phyloP scores from a whole-genome alignment of 1,140 invertebrate genomes.

The Brachionus manjavacas region DNA sequence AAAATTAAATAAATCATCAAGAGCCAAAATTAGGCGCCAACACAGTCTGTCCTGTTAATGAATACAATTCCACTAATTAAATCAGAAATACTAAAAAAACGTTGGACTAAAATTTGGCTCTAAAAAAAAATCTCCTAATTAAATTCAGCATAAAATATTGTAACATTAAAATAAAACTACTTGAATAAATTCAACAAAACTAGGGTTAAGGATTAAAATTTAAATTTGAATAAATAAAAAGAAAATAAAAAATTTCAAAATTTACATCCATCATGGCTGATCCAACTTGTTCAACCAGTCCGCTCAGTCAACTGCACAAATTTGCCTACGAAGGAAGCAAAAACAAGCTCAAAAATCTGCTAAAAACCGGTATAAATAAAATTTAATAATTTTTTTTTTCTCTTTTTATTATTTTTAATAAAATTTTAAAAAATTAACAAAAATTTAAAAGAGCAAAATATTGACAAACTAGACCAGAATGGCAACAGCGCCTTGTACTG shows the following conservation, averaged over 20 bases:
- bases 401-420: neutral
- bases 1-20: no score
- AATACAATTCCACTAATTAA: neutral
- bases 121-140: neutral
- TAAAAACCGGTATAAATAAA: neutral
- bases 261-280: neutral
- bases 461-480: neutral
- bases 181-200: neutral
- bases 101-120: neutral
- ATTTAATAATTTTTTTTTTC: neutral
- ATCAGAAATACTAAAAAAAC: neutral
- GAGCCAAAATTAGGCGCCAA: neutral
- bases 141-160: neutral
- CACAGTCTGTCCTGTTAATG: neutral
- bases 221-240: neutral
- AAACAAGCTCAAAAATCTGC: constrained; percentile 26
- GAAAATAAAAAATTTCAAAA: neutral
- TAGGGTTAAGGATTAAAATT: neutral
- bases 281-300: neutral
- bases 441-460: neutral
- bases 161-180: neutral
- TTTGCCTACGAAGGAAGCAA: constrained; percentile 37
- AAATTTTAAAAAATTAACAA: neutral
- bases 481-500: constrained; percentile 31
- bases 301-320: constrained; percentile 10